Percentiles rank a stretch among this genome's conserved stretches.
Evolutionary conservation across 2,113 vertebrate genomes (phyloP).

Genomic region (Sinocyclocheilus grahami): DNA sequence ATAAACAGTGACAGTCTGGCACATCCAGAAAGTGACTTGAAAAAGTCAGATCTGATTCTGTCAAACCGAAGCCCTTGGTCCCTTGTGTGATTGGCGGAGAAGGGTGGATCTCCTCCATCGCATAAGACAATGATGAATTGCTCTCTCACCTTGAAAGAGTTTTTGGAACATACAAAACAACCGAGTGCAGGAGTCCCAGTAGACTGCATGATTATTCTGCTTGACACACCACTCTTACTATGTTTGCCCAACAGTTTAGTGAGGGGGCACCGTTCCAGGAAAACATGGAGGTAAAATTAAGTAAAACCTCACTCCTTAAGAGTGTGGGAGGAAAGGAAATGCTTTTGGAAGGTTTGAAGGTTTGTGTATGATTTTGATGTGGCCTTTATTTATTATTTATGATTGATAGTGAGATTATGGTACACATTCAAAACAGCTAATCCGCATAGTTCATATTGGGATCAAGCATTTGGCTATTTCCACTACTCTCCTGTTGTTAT

Average conservation of each 20-base stretch:
- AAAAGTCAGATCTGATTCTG: constrained; percentile 59
- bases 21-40: constrained; percentile 53
- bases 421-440: background rate
- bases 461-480: background rate
- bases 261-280: background rate
- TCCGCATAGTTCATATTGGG: background rate
- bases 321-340: constrained; percentile 2
- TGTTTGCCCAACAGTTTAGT: constrained; percentile 30
- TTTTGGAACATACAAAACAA: constrained; percentile 45
- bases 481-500: background rate
- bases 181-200: constrained; percentile 36
- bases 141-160: constrained; percentile 47
- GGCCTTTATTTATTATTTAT: background rate
- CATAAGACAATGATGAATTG: constrained; percentile 52
- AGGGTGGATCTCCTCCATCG: constrained; percentile 38
- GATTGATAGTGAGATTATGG: background rate
- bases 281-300: constrained; percentile 1
- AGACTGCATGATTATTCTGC: constrained; percentile 42
- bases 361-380: background rate
- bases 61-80: constrained; percentile 52
- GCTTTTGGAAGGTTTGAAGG: background rate
- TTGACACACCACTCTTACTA: constrained; percentile 19
- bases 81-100: constrained; percentile 33
- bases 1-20: constrained; percentile 68
- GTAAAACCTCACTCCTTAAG: background rate